These are phyloP conservation scores for Brachynemurus nebulosus DNA, from an alignment of 2,888 invertebrate species.

Conservation along the genomic window DNA sequence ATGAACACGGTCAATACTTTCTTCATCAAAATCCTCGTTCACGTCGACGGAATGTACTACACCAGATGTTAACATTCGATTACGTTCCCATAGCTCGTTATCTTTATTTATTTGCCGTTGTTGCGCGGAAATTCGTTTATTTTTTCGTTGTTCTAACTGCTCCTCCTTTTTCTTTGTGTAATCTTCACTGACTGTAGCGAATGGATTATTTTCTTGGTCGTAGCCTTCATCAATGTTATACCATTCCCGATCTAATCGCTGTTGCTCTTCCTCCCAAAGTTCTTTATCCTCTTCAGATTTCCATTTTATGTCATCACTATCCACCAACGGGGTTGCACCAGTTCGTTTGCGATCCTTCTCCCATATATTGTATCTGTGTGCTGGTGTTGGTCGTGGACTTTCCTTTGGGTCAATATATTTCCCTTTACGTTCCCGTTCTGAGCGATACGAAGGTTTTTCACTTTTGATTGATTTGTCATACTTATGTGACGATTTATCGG, in stretches of 20 bases:
- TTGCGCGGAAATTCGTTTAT: constrained; percentile 87
- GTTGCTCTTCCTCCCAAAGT: constrained; percentile 84
- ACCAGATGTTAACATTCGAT: constrained; percentile 91
- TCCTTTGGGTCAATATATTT: constrained; percentile 45
- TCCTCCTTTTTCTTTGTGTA: constrained; percentile 89
- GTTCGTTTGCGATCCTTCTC: constrained; percentile 48
- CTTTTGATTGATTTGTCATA: constrained; percentile 14
- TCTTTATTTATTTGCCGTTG: constrained; percentile 96
- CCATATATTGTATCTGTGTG: constrained; percentile 75
- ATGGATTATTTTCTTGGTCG: constrained; percentile 86
- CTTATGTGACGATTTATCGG: constrained; percentile 13
- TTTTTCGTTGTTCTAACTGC: constrained; percentile 77
- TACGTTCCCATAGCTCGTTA: constrained; percentile 97
- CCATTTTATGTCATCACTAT: constrained; percentile 39
- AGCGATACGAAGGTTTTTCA: constrained; percentile 11
- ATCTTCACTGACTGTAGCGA: constrained; percentile 76
- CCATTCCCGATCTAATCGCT: constrained; percentile 89
- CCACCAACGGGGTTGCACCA: constrained; percentile 46
- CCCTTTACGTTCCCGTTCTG: constrained; percentile 25
- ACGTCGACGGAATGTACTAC: constrained; percentile 81
- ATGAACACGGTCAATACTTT: constrained; percentile 88
- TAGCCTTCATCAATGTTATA: constrained; percentile 92
- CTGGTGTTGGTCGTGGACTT: constrained; percentile 74
- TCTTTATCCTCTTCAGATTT: constrained; percentile 57
- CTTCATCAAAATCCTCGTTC: constrained; percentile 91